Percentiles rank a stretch among this genome's conserved stretches.
phyloP scores from a whole-genome alignment of 2,797 vertebrate genomes.

The Cirrhinus molitorella region DNA sequence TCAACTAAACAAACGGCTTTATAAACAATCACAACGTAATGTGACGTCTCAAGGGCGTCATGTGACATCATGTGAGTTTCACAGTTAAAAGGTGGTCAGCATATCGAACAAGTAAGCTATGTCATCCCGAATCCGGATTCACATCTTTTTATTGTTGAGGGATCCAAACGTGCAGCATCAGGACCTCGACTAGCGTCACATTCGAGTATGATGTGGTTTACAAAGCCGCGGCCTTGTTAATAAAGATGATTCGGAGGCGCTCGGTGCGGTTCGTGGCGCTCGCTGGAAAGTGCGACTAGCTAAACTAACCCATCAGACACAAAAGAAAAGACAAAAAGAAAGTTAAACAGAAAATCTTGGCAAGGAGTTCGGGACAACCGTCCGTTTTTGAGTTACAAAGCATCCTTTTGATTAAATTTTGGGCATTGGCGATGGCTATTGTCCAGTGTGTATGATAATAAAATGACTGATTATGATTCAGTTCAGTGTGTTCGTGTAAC shows the following conservation, averaged over 20 bases:
- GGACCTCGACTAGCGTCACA: conserved; percentile 27
- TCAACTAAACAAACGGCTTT: conserved; percentile 42
- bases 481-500: conserved; percentile 45
- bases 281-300: conserved; percentile 42
- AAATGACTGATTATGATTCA: conserved; percentile 49
- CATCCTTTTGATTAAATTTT: conserved; percentile 44
- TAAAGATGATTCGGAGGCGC: background rate
- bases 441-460: conserved; percentile 43
- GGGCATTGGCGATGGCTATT: conserved; percentile 35
- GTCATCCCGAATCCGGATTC: conserved; percentile 30
- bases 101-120: conserved; percentile 39
- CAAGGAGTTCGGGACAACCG: conserved; percentile 81
- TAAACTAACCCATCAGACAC: conserved; percentile 60
- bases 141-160: conserved; percentile 18
- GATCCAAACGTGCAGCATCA: conserved; percentile 12
- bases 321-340: conserved; percentile 66
- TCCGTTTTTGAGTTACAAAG: conserved; percentile 74
- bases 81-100: conserved; percentile 39
- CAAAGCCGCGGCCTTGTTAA: conserved; percentile 51
- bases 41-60: conserved; percentile 13
- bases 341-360: conserved; percentile 71
- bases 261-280: background rate
- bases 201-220: background rate
- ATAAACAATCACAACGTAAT: conserved; percentile 10
- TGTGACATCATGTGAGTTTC: conserved; percentile 29